Conservation (phyloP, 2,113 vertebrate species). For the Trematomus loennbergii region DNA sequence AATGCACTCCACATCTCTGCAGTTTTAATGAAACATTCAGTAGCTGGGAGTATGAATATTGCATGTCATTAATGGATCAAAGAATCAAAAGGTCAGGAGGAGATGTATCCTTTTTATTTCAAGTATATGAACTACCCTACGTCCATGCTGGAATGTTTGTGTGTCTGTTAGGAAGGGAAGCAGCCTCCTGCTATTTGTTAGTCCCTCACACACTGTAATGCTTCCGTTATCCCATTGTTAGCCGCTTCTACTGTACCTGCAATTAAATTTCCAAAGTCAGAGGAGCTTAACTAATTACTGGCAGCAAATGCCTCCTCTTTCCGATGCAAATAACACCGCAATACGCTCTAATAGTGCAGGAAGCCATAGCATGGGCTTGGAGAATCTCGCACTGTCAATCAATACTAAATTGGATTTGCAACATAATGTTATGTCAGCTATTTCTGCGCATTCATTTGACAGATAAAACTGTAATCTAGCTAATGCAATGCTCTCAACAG, state of each 20-base stretch:
- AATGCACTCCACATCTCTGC: slow-evolving; percentile 58
- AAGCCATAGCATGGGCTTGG: slow-evolving; percentile 59
- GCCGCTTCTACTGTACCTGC: slow-evolving; percentile 72
- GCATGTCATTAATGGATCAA: slow-evolving; percentile 73
- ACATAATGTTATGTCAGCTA: slow-evolving; percentile 76
- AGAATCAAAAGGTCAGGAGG: slow-evolving; percentile 61
- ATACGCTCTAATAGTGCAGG: slow-evolving; percentile 65
- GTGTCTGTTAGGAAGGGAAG: slow-evolving; percentile 42
- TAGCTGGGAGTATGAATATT: slow-evolving; percentile 69
- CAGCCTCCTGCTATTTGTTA: slow-evolving; percentile 60
- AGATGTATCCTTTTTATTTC: not conserved
- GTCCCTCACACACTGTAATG: slow-evolving; percentile 60
- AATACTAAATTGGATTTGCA: slow-evolving; percentile 79
- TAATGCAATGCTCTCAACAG: slow-evolving; percentile 65
- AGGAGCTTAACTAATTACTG: slow-evolving; percentile 79
- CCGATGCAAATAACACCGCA: slow-evolving; percentile 70
- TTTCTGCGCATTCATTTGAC: slow-evolving; percentile 76
- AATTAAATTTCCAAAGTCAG: slow-evolving; percentile 80
- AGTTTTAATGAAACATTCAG: slow-evolving; percentile 74
- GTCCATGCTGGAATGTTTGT: not conserved
- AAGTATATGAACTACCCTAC: not conserved
- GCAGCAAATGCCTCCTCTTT: slow-evolving; percentile 64
- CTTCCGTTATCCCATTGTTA: slow-evolving; percentile 76
- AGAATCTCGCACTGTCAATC: slow-evolving; percentile 74
- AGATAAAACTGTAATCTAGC: slow-evolving; percentile 79